Evolutionary conservation across 1,140 invertebrate species (phyloP).

Genomic region (Drosophila erecta): DNA sequence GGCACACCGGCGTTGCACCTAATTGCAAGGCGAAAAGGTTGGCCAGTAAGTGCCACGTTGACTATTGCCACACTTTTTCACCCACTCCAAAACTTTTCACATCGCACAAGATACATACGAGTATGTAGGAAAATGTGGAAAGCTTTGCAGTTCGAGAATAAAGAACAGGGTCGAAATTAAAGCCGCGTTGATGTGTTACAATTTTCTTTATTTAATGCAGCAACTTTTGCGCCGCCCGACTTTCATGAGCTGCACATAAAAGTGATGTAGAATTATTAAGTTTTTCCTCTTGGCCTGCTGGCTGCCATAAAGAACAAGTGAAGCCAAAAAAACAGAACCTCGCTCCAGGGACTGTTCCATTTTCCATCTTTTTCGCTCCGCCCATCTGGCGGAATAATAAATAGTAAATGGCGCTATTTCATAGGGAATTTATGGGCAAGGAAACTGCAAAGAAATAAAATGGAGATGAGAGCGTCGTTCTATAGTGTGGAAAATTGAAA

Average conservation of each 20-base stretch:
- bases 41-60: constrained; percentile 21
- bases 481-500: constrained; percentile 21
- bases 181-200: constrained; percentile 11
- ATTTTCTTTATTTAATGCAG: constrained; percentile 20
- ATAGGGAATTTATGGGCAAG: constrained; percentile 63
- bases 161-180: constrained; percentile 8
- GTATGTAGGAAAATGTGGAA: constrained; percentile 4
- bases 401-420: constrained; percentile 75
- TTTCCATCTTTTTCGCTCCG: background rate
- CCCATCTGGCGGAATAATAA: constrained; percentile 51
- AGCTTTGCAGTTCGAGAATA: background rate
- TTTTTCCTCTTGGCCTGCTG: constrained; percentile 33
- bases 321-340: background rate
- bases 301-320: constrained; percentile 44
- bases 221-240: constrained; percentile 32
- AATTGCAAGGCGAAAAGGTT: constrained; percentile 8
- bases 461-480: constrained; percentile 12
- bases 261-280: constrained; percentile 75
- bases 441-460: constrained; percentile 48
- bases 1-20: background rate
- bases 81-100: constrained; percentile 38
- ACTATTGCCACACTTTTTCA: constrained; percentile 56
- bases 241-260: constrained; percentile 42
- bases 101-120: constrained; percentile 3
- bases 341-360: background rate